These are phyloP conservation scores for Stomatorhinus ivindoensis DNA, from an alignment of 2,113 vertebrate genomes.

Conservation along the genomic window DNA sequence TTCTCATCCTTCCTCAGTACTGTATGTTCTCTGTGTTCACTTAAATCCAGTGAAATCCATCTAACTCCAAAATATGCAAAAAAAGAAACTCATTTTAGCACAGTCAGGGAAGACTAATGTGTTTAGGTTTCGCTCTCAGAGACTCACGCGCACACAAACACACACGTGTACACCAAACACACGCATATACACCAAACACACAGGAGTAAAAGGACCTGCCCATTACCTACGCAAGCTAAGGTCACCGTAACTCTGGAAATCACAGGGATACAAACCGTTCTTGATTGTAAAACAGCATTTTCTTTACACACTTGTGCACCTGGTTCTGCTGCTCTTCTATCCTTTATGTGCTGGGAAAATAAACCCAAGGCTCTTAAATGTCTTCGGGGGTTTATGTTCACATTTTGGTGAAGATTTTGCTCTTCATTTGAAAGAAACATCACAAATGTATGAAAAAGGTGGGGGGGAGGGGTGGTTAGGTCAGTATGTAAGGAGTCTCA, in stretches of 20 bases:
- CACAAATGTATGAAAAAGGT: conserved; percentile 12
- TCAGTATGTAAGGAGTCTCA: background rate
- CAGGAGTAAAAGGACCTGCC: background rate
- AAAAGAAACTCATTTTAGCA: background rate
- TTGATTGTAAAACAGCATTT: background rate
- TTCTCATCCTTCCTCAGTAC: background rate
- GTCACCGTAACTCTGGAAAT: background rate
- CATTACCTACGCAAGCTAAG: background rate
- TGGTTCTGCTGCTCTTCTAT: background rate
- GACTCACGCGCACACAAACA: background rate
- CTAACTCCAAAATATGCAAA: background rate
- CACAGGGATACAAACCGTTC: background rate
- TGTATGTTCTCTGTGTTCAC: background rate
- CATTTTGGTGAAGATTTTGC: background rate
- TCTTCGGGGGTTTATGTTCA: conserved; percentile 11
- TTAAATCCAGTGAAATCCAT: background rate
- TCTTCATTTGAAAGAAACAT: conserved; percentile 15
- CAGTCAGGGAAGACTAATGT: background rate
- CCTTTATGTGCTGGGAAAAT: background rate
- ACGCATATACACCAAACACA: background rate
- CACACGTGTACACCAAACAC: background rate
- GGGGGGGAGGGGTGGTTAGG: background rate
- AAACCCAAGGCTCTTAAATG: background rate
- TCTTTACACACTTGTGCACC: background rate
- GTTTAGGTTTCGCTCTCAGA: background rate